Percentiles rank a stretch among this genome's conserved stretches.
Evolutionary conservation across 2,113 vertebrate species (phyloP).

Genomic region (Bos javanicus): DNA sequence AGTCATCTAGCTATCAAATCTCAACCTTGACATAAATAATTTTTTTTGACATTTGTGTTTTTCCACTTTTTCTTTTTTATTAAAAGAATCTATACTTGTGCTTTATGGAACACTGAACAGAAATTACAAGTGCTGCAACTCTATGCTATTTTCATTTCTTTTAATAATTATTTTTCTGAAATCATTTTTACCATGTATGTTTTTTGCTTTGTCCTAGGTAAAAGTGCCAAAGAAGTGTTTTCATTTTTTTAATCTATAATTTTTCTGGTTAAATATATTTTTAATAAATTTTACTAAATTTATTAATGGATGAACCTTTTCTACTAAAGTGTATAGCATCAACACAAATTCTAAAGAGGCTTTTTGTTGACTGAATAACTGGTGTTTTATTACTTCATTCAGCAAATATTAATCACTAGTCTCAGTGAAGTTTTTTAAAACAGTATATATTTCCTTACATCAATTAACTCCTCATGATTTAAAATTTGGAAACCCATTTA

Average conservation of each 20-base stretch:
- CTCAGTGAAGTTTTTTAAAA: neutral
- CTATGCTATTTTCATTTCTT: neutral
- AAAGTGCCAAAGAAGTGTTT: slow-evolving; percentile 8
- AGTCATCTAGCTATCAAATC: slow-evolving; percentile 33
- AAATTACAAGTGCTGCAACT: neutral
- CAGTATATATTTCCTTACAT: neutral
- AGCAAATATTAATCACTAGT: neutral
- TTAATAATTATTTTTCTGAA: slow-evolving; percentile 36
- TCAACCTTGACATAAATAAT: slow-evolving; percentile 41
- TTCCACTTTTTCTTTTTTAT: slow-evolving; percentile 19
- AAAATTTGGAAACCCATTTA: neutral
- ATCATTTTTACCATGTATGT: neutral
- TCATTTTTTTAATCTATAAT: neutral
- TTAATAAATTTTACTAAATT: neutral
- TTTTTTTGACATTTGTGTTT: slow-evolving; percentile 51
- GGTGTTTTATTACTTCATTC: neutral
- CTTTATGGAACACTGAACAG: slow-evolving; percentile 35
- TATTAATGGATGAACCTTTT: neutral
- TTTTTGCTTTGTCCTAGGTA: neutral
- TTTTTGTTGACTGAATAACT: neutral
- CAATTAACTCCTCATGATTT: neutral
- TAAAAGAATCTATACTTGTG: slow-evolving; percentile 9
- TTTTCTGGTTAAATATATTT: slow-evolving; percentile 14
- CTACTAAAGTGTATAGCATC: neutral
- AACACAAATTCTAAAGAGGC: neutral